Evolutionary conservation across 1,140 invertebrate genomes (phyloP).

Genomic region (Aricia agestis): DNA sequence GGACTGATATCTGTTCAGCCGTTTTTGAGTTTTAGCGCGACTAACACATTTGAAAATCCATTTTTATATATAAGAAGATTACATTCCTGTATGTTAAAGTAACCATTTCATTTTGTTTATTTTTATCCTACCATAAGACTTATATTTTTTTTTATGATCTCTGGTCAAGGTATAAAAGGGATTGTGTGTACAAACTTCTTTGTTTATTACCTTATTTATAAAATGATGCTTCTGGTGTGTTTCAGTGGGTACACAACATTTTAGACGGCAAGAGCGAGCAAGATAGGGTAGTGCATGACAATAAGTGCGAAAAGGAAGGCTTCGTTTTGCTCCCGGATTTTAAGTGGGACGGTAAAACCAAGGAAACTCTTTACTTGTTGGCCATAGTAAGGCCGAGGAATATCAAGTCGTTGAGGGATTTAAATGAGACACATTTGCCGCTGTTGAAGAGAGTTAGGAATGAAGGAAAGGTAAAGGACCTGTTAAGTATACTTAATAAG

Average conservation of each 20-base stretch:
- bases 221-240: conserved; percentile 28
- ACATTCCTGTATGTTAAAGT: too few relatives aligned
- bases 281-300: conserved; percentile 90
- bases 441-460: conserved; percentile 88
- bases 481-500: too few relatives aligned
- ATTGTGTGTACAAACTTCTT: background rate
- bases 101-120: too few relatives aligned
- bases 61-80: too few relatives aligned
- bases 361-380: conserved; percentile 88
- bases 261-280: conserved; percentile 92
- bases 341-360: conserved; percentile 92
- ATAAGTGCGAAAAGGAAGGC: conserved; percentile 85
- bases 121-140: too few relatives aligned
- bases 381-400: conserved; percentile 85
- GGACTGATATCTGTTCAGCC: too few relatives aligned
- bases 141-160: too few relatives aligned
- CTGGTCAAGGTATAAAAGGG: too few relatives aligned
- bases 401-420: conserved; percentile 90
- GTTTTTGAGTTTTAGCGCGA: too few relatives aligned
- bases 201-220: too few relatives aligned
- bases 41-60: too few relatives aligned
- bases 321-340: conserved; percentile 94
- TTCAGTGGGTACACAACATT: conserved; percentile 98
- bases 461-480: conserved; percentile 82
- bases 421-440: conserved; percentile 86